Evolutionary conservation across 2,113 vertebrate species (phyloP).

Genomic region (Apteryx mantelli): DNA sequence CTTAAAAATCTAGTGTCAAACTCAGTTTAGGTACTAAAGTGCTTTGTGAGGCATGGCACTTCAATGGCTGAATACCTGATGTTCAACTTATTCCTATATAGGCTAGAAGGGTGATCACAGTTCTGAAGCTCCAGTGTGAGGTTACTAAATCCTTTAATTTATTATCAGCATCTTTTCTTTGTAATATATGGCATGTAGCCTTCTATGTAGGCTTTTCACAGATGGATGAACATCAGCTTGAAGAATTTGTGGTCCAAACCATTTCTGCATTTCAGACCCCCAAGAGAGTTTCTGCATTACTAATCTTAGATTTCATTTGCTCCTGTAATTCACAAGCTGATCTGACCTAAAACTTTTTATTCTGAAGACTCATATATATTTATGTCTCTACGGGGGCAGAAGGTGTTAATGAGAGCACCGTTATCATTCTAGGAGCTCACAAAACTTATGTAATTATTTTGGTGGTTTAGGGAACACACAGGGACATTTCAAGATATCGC

Average conservation of each 20-base stretch:
- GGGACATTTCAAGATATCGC: not conserved
- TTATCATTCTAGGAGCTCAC: conserved; percentile 6
- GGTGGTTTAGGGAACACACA: not conserved
- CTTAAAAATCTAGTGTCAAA: not conserved
- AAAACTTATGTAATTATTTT: conserved; percentile 35
- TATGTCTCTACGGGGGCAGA: not conserved
- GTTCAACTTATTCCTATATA: not conserved
- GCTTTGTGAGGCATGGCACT: not conserved
- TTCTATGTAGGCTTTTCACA: not conserved
- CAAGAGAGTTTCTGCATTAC: not conserved
- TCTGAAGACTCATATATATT: not conserved
- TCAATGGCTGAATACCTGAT: not conserved
- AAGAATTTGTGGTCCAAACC: not conserved
- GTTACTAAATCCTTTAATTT: not conserved
- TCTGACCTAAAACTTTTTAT: not conserved
- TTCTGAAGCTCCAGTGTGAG: not conserved
- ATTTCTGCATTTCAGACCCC: not conserved
- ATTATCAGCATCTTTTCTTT: not conserved
- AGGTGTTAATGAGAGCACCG: conserved; percentile 34
- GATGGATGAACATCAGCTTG: not conserved
- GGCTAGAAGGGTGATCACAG: not conserved
- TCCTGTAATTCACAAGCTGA: not conserved
- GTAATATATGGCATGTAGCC: not conserved
- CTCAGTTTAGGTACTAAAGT: not conserved
- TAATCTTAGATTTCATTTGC: not conserved